Conservation (phyloP, 2,113 vertebrate genomes). For the Rallus limicola region DNA sequence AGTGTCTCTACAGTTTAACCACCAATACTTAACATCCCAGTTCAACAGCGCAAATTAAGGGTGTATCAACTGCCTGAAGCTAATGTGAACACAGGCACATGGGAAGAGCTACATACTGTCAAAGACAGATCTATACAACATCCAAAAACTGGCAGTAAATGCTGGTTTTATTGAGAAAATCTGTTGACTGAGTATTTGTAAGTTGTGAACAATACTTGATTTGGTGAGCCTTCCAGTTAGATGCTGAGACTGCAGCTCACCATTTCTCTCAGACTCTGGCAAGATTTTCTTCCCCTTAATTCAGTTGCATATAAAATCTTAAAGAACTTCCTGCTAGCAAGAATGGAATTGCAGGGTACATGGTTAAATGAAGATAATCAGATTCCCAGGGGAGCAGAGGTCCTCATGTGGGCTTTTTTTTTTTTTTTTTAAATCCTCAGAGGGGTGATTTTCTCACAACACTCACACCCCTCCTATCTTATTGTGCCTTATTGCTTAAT, state of each 20-base stretch:
- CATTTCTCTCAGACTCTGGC: constrained; percentile 16
- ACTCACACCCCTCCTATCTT: background rate
- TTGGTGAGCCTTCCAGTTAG: background rate
- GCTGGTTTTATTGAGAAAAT: background rate
- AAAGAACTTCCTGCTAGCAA: constrained; percentile 46
- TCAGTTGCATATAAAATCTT: constrained; percentile 23
- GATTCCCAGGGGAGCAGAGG: constrained; percentile 50
- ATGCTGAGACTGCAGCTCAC: background rate
- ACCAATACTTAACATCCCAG: background rate
- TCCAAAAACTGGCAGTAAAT: background rate
- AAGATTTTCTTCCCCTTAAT: background rate
- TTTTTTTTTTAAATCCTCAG: constrained; percentile 22
- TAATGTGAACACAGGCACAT: background rate
- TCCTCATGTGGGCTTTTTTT: background rate
- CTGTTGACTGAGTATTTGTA: background rate
- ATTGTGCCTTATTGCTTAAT: constrained; percentile 73
- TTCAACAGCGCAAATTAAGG: background rate
- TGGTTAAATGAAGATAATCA: constrained; percentile 50
- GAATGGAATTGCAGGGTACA: background rate
- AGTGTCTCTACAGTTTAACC: background rate
- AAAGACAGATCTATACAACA: background rate
- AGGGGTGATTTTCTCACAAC: constrained; percentile 65
- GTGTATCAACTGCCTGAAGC: background rate
- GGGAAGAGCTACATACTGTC: background rate
- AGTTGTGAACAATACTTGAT: constrained; percentile 1